These are phyloP conservation scores for Dipodomys merriami DNA, from an alignment of 2,113 vertebrate species.

Conservation along the genomic window DNA sequence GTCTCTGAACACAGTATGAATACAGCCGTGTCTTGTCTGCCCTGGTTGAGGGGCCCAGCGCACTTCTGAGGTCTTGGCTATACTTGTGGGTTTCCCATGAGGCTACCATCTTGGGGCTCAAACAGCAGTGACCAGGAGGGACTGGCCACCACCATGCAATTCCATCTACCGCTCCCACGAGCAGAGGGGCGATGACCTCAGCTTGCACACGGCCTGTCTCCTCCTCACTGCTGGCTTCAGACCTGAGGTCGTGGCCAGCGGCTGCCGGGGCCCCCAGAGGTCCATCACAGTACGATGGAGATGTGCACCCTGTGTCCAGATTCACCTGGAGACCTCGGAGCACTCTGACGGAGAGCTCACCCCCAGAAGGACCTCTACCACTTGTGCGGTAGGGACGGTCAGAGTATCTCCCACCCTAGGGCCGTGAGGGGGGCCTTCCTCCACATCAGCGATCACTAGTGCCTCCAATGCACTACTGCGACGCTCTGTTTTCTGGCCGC, in stretches of 20 bases:
- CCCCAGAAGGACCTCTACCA: too few species aligned
- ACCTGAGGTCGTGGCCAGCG: neutral
- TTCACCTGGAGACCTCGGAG: neutral
- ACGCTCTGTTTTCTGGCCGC: neutral
- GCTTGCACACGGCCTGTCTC: neutral
- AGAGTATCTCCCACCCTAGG: too few species aligned
- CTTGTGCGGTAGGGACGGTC: neutral
- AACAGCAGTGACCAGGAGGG: neutral
- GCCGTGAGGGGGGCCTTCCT: neutral
- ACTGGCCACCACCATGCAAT: fast-evolving
- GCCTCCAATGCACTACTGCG: fast-evolving
- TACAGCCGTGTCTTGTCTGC: neutral
- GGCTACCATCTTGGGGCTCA: neutral
- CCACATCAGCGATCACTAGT: fast-evolving
- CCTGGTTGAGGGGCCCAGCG: neutral
- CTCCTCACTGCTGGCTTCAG: neutral
- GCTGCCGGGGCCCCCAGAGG: neutral
- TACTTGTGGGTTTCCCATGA: neutral
- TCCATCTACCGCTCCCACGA: too few species aligned
- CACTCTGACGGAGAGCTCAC: neutral
- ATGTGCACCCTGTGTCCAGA: neutral
- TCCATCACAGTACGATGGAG: neutral
- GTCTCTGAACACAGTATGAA: neutral
- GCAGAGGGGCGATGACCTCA: neutral
- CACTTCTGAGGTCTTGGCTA: neutral